A percentile compares a stretch with the other conserved stretches of the same genome.
Evolutionary conservation across 2,888 invertebrate species (phyloP).

Genomic region (Hartigia nigra): DNA sequence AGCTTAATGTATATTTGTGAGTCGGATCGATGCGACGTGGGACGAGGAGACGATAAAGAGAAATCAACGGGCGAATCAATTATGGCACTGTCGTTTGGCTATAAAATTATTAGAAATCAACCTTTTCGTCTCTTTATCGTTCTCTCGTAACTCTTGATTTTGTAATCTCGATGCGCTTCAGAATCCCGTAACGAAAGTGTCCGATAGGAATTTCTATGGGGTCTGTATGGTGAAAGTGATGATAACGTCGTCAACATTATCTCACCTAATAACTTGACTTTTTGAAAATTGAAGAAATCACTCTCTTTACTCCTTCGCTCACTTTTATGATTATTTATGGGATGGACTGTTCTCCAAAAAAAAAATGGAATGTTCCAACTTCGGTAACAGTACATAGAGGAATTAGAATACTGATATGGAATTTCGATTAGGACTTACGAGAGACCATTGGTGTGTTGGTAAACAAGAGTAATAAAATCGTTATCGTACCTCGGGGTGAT

Average conservation of each 20-base stretch:
- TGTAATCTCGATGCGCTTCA: background rate
- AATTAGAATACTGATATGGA: background rate
- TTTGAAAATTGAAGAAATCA: background rate
- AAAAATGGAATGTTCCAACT: background rate
- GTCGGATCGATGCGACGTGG: background rate
- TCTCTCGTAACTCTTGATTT: background rate
- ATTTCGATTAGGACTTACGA: background rate
- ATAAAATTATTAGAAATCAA: background rate
- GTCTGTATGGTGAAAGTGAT: background rate
- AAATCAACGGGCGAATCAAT: background rate
- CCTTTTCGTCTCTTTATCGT: background rate
- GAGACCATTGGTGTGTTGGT: constrained; percentile 32
- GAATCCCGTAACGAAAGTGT: background rate
- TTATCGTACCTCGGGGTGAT: constrained; percentile 53
- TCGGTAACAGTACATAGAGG: background rate
- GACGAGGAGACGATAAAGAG: background rate
- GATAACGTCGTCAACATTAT: background rate
- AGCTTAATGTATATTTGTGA: background rate
- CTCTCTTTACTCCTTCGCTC: background rate
- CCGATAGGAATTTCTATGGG: background rate
- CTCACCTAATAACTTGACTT: background rate
- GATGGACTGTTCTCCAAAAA: background rate
- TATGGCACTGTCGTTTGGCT: background rate
- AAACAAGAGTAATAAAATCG: constrained; percentile 43
- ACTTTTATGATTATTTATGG: background rate